Conservation (phyloP, 2,888 invertebrate species). For the Tenthredo scrophulariae region DNA sequence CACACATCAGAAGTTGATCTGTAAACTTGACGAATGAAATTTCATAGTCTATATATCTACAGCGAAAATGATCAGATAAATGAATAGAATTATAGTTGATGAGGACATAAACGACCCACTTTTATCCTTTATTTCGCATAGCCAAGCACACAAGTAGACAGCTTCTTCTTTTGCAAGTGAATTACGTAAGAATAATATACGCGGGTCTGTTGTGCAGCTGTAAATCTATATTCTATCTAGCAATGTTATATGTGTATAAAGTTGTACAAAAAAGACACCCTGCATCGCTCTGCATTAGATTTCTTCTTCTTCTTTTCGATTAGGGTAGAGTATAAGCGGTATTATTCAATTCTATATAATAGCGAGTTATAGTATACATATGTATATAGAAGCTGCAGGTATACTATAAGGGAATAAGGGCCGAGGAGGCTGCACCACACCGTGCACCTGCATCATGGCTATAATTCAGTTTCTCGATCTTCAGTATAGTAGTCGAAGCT, state of each 20-base stretch:
- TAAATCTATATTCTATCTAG: background rate
- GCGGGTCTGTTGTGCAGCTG: background rate
- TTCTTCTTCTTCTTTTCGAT: background rate
- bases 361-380: background rate
- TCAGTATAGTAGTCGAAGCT: background rate
- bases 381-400: background rate
- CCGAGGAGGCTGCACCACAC: slow-evolving; percentile 7
- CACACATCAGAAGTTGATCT: too few species aligned
- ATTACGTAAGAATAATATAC: background rate
- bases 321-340: background rate
- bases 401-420: slow-evolving; percentile 2
- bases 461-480: slow-evolving; percentile 62
- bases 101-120: background rate
- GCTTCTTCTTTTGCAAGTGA: background rate
- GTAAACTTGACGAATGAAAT: too few species aligned
- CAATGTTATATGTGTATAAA: background rate
- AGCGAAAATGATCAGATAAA: too few species aligned
- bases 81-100: too few species aligned
- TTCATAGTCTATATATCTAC: too few species aligned
- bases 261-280: background rate
- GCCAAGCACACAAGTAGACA: background rate
- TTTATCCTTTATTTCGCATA: background rate
- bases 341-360: slow-evolving; percentile 4
- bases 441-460: slow-evolving; percentile 62
- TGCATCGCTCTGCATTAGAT: background rate